Percentiles rank a stretch among this genome's conserved stretches.
Evolutionary conservation across 2,888 invertebrate species (phyloP).

Genomic region (Sipha maydis): DNA sequence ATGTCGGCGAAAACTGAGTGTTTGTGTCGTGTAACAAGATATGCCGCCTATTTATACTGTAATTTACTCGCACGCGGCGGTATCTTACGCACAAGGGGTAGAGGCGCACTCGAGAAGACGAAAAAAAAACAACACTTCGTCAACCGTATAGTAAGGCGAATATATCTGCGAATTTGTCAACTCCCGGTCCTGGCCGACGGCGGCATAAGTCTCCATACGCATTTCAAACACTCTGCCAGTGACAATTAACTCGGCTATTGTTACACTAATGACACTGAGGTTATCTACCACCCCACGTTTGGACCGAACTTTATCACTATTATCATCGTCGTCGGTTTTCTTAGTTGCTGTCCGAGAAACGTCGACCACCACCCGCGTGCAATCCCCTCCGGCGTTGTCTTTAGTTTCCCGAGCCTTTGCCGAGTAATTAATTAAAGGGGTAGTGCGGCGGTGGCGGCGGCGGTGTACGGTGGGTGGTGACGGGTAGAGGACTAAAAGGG

Average conservation of each 20-base stretch:
- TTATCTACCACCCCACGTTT: constrained; percentile 39
- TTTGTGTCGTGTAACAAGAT: constrained; percentile 1
- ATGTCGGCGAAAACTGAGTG: neutral
- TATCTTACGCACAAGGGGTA: neutral
- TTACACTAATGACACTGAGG: constrained; percentile 51
- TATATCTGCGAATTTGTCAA: constrained; percentile 27
- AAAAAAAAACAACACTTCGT: neutral
- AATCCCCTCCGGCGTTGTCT: constrained; percentile 21
- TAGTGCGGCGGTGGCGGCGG: neutral
- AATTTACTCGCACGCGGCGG: constrained; percentile 2
- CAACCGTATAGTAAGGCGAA: neutral
- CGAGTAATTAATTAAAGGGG: constrained; percentile 58
- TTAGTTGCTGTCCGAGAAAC: constrained; percentile 57
- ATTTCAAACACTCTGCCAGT: constrained; percentile 31
- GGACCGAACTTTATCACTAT: constrained; percentile 53
- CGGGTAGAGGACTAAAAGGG: constrained; percentile 39
- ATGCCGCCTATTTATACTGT: neutral
- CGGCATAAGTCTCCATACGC: neutral
- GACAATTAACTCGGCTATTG: constrained; percentile 59
- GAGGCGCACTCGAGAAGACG: neutral
- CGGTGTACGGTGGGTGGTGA: neutral
- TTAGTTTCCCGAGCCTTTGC: constrained; percentile 37
- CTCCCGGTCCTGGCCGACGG: neutral
- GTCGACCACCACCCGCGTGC: neutral
- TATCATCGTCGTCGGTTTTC: constrained; percentile 45